Conservation (phyloP, 2,797 vertebrate species). For the Lemur catta region DNA sequence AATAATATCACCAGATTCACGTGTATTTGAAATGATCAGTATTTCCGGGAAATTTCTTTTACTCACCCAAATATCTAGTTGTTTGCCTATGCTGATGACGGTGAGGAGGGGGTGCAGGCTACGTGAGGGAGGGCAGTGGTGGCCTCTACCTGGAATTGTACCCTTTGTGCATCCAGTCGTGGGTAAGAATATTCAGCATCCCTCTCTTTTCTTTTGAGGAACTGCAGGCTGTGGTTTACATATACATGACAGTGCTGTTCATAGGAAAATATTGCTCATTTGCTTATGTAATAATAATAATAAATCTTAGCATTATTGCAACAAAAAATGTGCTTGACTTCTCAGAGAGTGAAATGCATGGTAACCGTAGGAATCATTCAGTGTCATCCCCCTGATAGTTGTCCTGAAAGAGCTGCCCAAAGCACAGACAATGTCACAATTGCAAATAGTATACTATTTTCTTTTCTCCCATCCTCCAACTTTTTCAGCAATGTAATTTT, state of each 20-base stretch:
- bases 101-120: background rate
- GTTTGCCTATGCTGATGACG: background rate
- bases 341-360: background rate
- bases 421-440: background rate
- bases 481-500: background rate
- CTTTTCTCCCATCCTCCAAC: background rate
- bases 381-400: background rate
- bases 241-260: background rate
- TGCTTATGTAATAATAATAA: background rate
- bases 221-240: background rate
- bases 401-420: background rate
- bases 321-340: background rate
- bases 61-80: background rate
- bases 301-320: background rate
- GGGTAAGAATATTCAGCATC: background rate
- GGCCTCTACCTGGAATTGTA: background rate
- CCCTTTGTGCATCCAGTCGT: background rate
- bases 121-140: background rate
- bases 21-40: background rate
- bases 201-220: background rate
- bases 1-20: background rate
- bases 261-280: background rate
- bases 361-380: background rate
- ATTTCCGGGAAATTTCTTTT: background rate
- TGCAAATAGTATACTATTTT: background rate